Evolutionary conservation across 2,797 vertebrate genomes (phyloP), one percentile per base, ranked within the genome.

Genomic region (Distichodus sexfasciatus): DNA sequence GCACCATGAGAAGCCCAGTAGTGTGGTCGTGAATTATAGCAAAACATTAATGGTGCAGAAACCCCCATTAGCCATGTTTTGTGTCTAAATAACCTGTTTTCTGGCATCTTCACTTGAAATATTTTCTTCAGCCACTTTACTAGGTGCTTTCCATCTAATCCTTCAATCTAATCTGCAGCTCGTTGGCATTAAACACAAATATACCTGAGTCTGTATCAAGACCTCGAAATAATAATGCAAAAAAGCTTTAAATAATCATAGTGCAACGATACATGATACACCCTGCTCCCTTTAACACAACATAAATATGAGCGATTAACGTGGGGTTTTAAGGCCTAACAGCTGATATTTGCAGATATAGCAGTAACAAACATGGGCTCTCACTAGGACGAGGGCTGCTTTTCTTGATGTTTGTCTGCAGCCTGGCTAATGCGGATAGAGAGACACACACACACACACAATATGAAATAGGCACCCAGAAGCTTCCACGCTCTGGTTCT

Each of bases 161-260:
- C n/a, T n/a, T n/a, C n/a, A n/a, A n/a, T n/a, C n/a, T n/a, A n/a
- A n/a, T n/a, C n/a, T n/a, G n/a, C n/a, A n/a, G n/a, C n/a, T n/a
- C n/a, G n/a, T n/a, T n/a, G n/a, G n/a, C n/a, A n/a, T n/a, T n/a
- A n/a, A 50, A 72, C 72, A 69, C 35, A 62, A 58, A 74, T 46
- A 61, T 77, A 74, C 76, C 80, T 69, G 72, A 77, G 80, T 57
- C 72, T 59, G 64, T 57, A 76, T 65, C 47, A 31, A 62, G 40
- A 73, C 44, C 7, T 54, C 35, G 64, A 76, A 68, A 51, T 23
- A 44, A 44, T 17, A 15, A 43, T 31, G 2, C 14, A 12, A 36
- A 51, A 48, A 68, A 76, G 60, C 70, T 60, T 36, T 41, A 46
- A 66, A 74, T 59, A 63, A 64, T 23, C 14, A 70, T 64, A 83